phyloP scores from a whole-genome alignment of 2,888 invertebrate species.

The Steinernema carpocapsae region DNA sequence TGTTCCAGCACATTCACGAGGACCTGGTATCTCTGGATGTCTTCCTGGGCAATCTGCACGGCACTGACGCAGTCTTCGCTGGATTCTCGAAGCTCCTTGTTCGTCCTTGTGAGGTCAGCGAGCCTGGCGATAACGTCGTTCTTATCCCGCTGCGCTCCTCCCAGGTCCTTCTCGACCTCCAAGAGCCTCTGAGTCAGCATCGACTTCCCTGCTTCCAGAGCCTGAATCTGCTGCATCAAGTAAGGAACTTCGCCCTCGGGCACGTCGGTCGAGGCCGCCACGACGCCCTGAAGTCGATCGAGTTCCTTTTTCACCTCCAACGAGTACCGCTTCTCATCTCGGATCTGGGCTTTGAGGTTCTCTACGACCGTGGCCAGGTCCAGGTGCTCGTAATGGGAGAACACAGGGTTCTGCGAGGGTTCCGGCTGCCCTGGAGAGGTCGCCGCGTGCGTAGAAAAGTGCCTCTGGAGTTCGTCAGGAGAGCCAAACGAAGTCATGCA shows the following conservation, averaged over 20 bases:
- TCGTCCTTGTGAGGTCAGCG: neutral
- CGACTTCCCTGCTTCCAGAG: slow-evolving; percentile 72
- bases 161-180: slow-evolving; percentile 47
- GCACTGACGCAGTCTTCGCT: neutral
- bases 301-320: slow-evolving; percentile 70
- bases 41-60: neutral
- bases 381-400: slow-evolving; percentile 1
- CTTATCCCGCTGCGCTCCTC: slow-evolving; percentile 49
- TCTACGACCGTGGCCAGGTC: neutral
- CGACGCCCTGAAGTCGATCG: slow-evolving; percentile 67
- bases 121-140: slow-evolving; percentile 39
- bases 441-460: slow-evolving; percentile 35
- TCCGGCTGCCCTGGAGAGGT: neutral
- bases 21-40: neutral
- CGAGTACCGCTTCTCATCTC: slow-evolving; percentile 69
- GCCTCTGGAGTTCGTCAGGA: slow-evolving; percentile 50
- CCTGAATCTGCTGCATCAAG: slow-evolving; percentile 71
- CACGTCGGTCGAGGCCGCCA: slow-evolving; percentile 51
- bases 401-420: neutral
- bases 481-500: slow-evolving; percentile 53
- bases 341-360: slow-evolving; percentile 12
- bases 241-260: slow-evolving; percentile 69
- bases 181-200: slow-evolving; percentile 51
- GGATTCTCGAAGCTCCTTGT: neutral
- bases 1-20: neutral